phyloP scores from a whole-genome alignment of 2,113 vertebrate genomes.

The Pseudorectes ferrugineus region DNA sequence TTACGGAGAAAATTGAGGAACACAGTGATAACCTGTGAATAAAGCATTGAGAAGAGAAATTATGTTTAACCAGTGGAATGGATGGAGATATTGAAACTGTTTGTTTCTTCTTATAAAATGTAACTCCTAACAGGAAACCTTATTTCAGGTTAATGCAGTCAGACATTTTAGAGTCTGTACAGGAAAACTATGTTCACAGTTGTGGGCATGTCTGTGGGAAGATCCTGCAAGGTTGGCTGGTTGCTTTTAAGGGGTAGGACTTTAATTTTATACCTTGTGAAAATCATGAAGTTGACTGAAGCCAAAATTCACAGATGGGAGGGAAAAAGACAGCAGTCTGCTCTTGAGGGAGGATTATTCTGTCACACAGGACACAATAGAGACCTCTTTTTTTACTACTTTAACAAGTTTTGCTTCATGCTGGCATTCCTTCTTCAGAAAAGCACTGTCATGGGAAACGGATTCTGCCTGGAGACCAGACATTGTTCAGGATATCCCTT shows the following conservation, averaged over 20 bases:
- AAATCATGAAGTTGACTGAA: constrained; percentile 32
- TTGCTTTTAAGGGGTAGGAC: neutral
- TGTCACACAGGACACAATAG: constrained; percentile 70
- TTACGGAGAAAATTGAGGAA: neutral
- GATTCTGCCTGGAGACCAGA: constrained; percentile 64
- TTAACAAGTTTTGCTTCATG: constrained; percentile 75
- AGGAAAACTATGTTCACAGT: neutral
- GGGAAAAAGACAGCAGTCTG: constrained; percentile 56
- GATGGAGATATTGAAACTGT: neutral
- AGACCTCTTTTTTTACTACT: constrained; percentile 68
- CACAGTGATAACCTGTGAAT: neutral
- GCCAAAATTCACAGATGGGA: constrained; percentile 64
- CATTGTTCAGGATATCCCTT: constrained; percentile 67
- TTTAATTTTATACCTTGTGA: constrained; percentile 38
- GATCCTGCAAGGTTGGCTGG: neutral
- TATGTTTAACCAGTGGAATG: neutral
- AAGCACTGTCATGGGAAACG: constrained; percentile 71
- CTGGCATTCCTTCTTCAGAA: constrained; percentile 69
- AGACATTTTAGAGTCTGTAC: neutral
- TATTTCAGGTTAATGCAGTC: neutral
- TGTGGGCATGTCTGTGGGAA: neutral
- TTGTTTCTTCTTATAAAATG: neutral
- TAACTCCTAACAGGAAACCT: neutral
- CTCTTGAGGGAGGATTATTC: constrained; percentile 72
- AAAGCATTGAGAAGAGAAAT: neutral